Evolutionary conservation across 2,797 vertebrate genomes (phyloP).

Genomic region (Manis crassicaudata): DNA sequence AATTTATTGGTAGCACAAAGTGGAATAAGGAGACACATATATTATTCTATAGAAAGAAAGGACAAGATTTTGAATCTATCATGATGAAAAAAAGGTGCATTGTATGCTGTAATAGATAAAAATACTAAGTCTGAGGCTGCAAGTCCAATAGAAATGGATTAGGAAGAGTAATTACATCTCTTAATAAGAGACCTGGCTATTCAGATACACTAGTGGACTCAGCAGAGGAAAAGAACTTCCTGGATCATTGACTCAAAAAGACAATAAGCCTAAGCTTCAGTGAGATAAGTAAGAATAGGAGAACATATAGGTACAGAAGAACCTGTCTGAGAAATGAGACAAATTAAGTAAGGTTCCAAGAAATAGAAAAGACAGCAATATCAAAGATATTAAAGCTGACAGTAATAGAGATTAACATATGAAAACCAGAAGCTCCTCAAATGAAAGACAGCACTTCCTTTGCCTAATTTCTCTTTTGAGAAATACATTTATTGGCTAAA

Average conservation of each 20-base stretch:
- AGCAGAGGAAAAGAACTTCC: neutral
- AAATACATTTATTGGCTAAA: slow-evolving; percentile 46
- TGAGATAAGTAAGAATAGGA: neutral
- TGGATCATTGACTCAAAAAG: neutral
- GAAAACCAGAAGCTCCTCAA: slow-evolving; percentile 37
- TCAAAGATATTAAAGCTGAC: neutral
- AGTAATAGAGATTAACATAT: neutral
- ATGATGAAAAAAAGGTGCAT: neutral
- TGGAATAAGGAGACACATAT: neutral
- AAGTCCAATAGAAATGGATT: neutral
- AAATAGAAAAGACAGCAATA: neutral
- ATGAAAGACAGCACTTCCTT: slow-evolving; percentile 8
- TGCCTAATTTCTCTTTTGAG: slow-evolving; percentile 20
- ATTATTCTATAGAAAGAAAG: slow-evolving; percentile 27
- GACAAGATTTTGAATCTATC: slow-evolving; percentile 12
- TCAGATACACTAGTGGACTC: neutral
- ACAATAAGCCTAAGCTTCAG: neutral
- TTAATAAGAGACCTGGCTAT: neutral
- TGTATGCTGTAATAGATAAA: slow-evolving; percentile 33
- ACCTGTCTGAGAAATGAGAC: neutral
- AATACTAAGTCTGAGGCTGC: neutral
- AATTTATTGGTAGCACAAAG: neutral
- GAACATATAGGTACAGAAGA: neutral
- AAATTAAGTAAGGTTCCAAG: neutral
- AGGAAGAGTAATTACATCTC: neutral